Evolutionary conservation across 1,140 invertebrate genomes (phyloP).

Genomic region (Lamellibrachia luymesi): DNA sequence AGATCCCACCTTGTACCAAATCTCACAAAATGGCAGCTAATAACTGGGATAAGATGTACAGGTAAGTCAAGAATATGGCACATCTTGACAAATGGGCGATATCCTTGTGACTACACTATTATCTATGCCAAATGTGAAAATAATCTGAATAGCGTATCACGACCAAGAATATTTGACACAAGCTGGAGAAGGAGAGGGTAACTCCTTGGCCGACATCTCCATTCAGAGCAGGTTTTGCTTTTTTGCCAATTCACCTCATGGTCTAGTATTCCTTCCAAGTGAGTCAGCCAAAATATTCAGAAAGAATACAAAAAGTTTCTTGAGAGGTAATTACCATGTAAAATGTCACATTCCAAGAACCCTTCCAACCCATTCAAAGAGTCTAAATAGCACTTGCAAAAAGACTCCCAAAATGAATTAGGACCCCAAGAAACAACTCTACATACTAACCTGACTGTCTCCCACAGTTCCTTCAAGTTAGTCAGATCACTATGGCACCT

Average conservation of each 20-base stretch:
- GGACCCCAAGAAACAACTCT: neutral
- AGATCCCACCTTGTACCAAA: too few relatives aligned
- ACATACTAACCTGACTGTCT: constrained; percentile 41
- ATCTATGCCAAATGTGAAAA: too few relatives aligned
- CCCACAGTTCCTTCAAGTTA: constrained; percentile 55
- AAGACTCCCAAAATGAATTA: neutral
- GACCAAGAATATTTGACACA: neutral
- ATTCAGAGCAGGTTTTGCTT: neutral
- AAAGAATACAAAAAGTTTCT: neutral
- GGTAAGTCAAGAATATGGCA: too few relatives aligned
- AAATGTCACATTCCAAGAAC: too few relatives aligned
- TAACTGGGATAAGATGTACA: constrained; percentile 16
- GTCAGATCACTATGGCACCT: constrained; percentile 51
- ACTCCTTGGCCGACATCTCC: neutral
- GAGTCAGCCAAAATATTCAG: neutral
- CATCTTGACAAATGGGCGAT: too few relatives aligned
- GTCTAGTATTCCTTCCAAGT: neutral
- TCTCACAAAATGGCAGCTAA: too few relatives aligned
- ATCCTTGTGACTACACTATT: too few relatives aligned
- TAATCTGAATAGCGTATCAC: too few relatives aligned
- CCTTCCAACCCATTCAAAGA: neutral
- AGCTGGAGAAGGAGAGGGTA: neutral
- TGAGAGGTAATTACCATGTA: too few relatives aligned
- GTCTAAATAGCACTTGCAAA: neutral
- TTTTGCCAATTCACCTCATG: neutral